phyloP scores from a whole-genome alignment of 2,113 vertebrate species.

The Eublepharis macularius region DNA sequence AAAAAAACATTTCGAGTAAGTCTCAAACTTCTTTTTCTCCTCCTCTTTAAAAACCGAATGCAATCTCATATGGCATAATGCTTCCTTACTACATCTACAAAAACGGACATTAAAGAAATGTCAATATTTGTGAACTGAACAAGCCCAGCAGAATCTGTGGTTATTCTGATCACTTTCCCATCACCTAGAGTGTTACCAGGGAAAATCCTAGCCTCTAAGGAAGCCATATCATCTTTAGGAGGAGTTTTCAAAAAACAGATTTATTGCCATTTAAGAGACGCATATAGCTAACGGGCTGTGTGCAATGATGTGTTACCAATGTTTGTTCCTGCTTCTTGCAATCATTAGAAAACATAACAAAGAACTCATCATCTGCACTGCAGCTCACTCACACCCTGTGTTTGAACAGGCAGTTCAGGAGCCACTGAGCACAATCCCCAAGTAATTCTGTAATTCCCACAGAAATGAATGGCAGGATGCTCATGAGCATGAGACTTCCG shows the following conservation, averaged over 20 bases:
- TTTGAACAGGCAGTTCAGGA: not conserved
- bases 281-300: not conserved
- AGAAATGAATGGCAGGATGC: not conserved
- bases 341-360: not conserved
- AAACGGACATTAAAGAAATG: conserved; percentile 35
- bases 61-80: conserved; percentile 26
- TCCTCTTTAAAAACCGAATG: conserved; percentile 30
- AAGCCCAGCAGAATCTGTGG: not conserved
- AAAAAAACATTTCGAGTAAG: conserved; percentile 12
- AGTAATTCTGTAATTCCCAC: not conserved
- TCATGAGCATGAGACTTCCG: no score
- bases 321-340: not conserved
- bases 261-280: not conserved
- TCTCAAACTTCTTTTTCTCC: conserved; percentile 1
- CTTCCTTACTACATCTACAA: conserved; percentile 30
- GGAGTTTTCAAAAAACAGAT: not conserved
- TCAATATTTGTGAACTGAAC: conserved; percentile 14
- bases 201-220: conserved; percentile 10
- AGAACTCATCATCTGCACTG: not conserved
- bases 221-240: not conserved
- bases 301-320: not conserved
- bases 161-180: not conserved
- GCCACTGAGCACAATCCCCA: not conserved
- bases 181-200: conserved; percentile 31
- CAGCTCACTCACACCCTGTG: not conserved